Evolutionary conservation across 2,113 vertebrate genomes (phyloP), one percentile per base, ranked within the genome.

Genomic region (Percina caprodes): DNA sequence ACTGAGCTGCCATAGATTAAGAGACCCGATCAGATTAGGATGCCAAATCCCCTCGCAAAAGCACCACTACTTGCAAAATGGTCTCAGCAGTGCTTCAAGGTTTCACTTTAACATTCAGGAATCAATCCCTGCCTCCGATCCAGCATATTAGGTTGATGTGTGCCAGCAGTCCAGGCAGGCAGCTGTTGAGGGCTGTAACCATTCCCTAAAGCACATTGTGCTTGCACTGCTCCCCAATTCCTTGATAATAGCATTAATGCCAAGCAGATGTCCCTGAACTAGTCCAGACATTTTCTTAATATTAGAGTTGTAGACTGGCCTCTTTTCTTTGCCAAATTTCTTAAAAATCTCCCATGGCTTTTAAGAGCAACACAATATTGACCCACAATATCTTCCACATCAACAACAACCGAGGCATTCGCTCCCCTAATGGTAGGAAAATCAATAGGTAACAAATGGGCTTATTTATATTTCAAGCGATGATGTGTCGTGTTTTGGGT

Each of bases 211-310:
- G 94, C 92, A 91, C 90, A 93, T 92, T 92, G 77, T 83, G 79
- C 85, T 83, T 78, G 67, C 81, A 67, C 87, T 74, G 80, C 90
- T 94, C 92, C 91, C 93, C 39, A 85, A 89, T 86, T 94, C 94
- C 94, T 91, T 90, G 86, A 89, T 89, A 94, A 89, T 89, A 94
- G 86, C 94, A 94, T 95, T 94, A 94, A 92, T 89, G 88, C 78
- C 81, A 91, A 89, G 91, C 93, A 93, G 93, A 92, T 93, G 92
- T 94, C 93, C 89, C 85, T 89, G 89, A 89, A 92, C 84, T 75
- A 80, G 82, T 90, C 74, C 89, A 92, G 77, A 69, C 80, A 74
- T 88, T 89, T 93, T 89, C 66, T 88, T 85, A 76, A 87, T 86
- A 88, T 91, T 74, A 87, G 48, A 86, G 74, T 62, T 65, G 79